Evolutionary conservation across 2,888 invertebrate genomes (phyloP).

Genomic region (Ariolimax columbianus): DNA sequence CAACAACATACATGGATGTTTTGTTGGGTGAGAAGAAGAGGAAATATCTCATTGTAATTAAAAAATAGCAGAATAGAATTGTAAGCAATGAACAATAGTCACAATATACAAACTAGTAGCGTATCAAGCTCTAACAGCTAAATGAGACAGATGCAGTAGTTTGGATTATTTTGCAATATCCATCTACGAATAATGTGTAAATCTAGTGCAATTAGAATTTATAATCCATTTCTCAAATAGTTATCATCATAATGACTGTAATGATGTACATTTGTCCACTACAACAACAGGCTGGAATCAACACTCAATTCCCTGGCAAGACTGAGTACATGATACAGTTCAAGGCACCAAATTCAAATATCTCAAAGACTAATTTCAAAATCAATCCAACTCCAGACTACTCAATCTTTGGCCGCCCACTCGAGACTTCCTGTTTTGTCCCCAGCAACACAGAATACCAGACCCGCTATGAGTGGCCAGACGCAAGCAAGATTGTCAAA

Average conservation of each 20-base stretch:
- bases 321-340: slow-evolving; percentile 76
- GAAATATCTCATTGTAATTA: too few species aligned
- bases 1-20: too few species aligned
- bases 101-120: too few species aligned
- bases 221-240: too few species aligned
- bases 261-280: neutral
- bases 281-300: slow-evolving; percentile 73
- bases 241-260: neutral
- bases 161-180: too few species aligned
- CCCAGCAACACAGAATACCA: slow-evolving; percentile 75
- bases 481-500: slow-evolving; percentile 71
- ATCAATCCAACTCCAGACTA: slow-evolving; percentile 78
- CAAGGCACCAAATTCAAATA: slow-evolving; percentile 63
- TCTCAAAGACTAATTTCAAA: slow-evolving; percentile 68
- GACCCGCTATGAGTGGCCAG: slow-evolving; percentile 76
- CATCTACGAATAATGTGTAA: too few species aligned
- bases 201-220: too few species aligned
- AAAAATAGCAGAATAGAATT: too few species aligned
- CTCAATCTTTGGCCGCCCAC: slow-evolving; percentile 71
- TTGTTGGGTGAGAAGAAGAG: too few species aligned
- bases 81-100: too few species aligned
- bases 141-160: too few species aligned
- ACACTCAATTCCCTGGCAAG: slow-evolving; percentile 75
- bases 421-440: slow-evolving; percentile 62
- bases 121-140: too few species aligned